Percentiles rank a stretch among this genome's conserved stretches.
Evolutionary conservation across 2,888 invertebrate genomes (phyloP).

Genomic region (Eupithecia vulgata): DNA sequence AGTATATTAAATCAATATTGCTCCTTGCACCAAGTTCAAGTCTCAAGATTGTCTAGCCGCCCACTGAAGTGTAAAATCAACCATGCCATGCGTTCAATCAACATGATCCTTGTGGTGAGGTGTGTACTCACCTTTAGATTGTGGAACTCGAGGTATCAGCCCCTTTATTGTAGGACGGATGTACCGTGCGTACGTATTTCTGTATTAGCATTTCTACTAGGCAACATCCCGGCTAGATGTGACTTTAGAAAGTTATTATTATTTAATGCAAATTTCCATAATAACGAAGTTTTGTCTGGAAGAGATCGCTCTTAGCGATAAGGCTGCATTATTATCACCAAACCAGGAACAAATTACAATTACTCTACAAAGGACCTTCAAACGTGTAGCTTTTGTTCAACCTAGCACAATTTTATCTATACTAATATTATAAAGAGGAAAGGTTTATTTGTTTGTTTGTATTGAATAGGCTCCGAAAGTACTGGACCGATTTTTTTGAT

Average conservation of each 20-base stretch:
- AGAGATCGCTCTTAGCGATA: no score
- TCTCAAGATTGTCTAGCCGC: background rate
- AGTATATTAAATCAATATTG: background rate
- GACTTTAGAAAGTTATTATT: conserved; percentile 18
- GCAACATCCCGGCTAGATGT: conserved; percentile 16
- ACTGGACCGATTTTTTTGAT: no score
- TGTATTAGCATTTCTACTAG: conserved; percentile 27
- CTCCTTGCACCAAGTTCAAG: background rate
- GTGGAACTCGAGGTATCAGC: conserved; percentile 39
- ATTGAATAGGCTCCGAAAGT: no score
- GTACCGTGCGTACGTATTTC: conserved; percentile 27
- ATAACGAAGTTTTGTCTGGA: no score
- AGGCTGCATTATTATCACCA: no score
- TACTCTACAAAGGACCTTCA: no score
- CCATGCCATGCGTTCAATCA: conserved; percentile 2
- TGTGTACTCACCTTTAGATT: conserved; percentile 25
- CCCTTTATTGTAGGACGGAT: conserved; percentile 33
- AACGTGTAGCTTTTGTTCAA: background rate
- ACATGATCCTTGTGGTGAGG: background rate
- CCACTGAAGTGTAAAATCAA: conserved; percentile 21
- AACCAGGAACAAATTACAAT: no score
- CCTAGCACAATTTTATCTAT: no score
- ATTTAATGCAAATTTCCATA: background rate
- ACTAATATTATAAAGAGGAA: no score
- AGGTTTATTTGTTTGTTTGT: no score